Conservation (phyloP, 2,888 invertebrate species). For the Creontiades dilutus region DNA sequence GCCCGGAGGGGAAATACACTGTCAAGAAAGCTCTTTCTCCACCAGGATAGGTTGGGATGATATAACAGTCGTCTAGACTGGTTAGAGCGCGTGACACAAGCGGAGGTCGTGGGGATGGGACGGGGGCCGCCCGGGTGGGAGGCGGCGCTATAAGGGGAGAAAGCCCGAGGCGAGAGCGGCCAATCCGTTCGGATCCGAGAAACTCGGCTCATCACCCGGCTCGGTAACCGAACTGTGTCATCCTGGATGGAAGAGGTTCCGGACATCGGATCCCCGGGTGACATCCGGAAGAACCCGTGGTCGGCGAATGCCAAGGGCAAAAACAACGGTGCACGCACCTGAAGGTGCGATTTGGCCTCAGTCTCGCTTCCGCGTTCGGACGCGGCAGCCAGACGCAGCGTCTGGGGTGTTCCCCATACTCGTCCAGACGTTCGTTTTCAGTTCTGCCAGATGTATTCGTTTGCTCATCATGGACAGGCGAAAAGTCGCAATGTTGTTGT, state of each 20-base stretch:
- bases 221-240: background rate
- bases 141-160: slow-evolving; percentile 48
- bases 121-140: background rate
- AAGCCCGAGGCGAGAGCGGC: slow-evolving; percentile 12
- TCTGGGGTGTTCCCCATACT: too few relatives aligned
- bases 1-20: background rate
- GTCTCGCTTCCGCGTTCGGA: too few relatives aligned
- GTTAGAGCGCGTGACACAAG: slow-evolving; percentile 55
- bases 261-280: background rate
- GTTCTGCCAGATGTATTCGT: too few relatives aligned
- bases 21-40: slow-evolving; percentile 58
- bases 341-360: too few relatives aligned
- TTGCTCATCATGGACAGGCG: too few relatives aligned
- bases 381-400: too few relatives aligned
- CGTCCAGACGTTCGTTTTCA: too few relatives aligned
- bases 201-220: background rate
- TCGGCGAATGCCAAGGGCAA: too few relatives aligned
- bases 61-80: slow-evolving; percentile 64
- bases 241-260: background rate
- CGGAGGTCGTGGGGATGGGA: slow-evolving; percentile 34
- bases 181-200: slow-evolving; percentile 6
- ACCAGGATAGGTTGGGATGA: slow-evolving; percentile 55
- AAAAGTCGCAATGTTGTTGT: too few relatives aligned
- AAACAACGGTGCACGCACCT: too few relatives aligned
- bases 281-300: background rate